A percentile compares a stretch with the other conserved stretches of the same genome.
These are phyloP conservation scores for Chiloscyllium punctatum DNA, from an alignment of 2,797 vertebrate species.

Conservation along the genomic window DNA sequence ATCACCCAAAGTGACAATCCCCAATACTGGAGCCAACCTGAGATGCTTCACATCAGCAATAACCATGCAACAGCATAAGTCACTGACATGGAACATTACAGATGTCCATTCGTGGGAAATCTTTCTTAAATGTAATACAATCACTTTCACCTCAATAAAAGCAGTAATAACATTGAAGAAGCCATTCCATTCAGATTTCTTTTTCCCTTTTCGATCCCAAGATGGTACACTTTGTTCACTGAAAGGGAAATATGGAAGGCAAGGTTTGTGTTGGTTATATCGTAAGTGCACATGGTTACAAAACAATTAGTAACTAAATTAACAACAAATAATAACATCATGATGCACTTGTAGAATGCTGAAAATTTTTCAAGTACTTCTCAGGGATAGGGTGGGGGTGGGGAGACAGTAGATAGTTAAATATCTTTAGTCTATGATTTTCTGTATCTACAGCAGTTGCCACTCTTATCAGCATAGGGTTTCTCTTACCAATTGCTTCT, in stretches of 20 bases:
- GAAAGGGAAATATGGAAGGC: not conserved
- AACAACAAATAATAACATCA: not conserved
- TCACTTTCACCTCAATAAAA: not conserved
- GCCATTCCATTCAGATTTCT: not conserved
- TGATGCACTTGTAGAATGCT: not conserved
- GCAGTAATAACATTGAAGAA: not conserved
- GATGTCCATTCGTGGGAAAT: not conserved
- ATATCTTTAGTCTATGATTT: slow-evolving; percentile 76
- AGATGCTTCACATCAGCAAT: not conserved
- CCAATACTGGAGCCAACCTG: not conserved
- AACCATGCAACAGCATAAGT: not conserved
- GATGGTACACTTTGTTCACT: not conserved
- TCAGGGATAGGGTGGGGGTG: not conserved
- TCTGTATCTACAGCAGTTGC: slow-evolving; percentile 68
- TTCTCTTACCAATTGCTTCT: slow-evolving; percentile 82
- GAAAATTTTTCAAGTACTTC: not conserved
- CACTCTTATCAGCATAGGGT: slow-evolving; percentile 79
- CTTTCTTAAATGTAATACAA: not conserved
- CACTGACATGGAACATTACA: not conserved
- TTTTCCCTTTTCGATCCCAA: not conserved
- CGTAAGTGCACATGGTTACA: not conserved
- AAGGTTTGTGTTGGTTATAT: not conserved
- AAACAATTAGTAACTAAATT: not conserved
- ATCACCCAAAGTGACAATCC: not conserved
- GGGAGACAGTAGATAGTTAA: not conserved